Evolutionary conservation across 2,113 vertebrate species (phyloP), one percentile per base, ranked within the genome.

Genomic region (Neogobius melanostomus): DNA sequence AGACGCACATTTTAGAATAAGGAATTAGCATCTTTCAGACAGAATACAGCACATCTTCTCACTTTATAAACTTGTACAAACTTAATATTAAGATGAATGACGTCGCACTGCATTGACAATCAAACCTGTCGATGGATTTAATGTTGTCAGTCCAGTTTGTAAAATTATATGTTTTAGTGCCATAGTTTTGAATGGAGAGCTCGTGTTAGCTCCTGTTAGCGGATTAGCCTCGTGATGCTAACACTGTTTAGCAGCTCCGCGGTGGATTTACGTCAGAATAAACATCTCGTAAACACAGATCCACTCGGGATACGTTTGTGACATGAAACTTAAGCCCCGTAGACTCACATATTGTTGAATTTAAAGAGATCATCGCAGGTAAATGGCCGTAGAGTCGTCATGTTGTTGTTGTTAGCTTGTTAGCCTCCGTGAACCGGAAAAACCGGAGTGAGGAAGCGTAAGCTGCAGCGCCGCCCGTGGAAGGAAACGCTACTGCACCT

Each of bases 291-390:
- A 57, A 28, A 28, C 5, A 36, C 54, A 5, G 0, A 11, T 4
- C 8, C 1, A 9, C 2, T 6, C 10, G 54, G 17, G 7, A 60
- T 8, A 60, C 1, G 15, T 43, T 28, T 43, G 12, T 60, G 2
- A 8, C 7, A 15, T 0, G 5, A 1, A 64, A 64, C 66, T 0
- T 0, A 10, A 56, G 1, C 1, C 1, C 0, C 12, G 2, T 6
- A 0, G 8, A 89, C 96, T 96, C 86, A 98, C 96, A 97, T 97
- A 59, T 97, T 97, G 86, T 98, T 99, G 88, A 98, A 99, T 88
- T 96, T 95, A 76, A 99, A 99, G 6, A 99, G 83, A 47, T 97
- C 97, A 44, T 98, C 96, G 77, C 97, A 98, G 2, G 93, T 96
- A 75, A 99, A 98, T 0, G 96, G 94, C 49, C 97, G 91, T 2